Evolutionary conservation across 2,797 vertebrate species (phyloP), one percentile per base, ranked within the genome.

Genomic region (Valencia hispanica): DNA sequence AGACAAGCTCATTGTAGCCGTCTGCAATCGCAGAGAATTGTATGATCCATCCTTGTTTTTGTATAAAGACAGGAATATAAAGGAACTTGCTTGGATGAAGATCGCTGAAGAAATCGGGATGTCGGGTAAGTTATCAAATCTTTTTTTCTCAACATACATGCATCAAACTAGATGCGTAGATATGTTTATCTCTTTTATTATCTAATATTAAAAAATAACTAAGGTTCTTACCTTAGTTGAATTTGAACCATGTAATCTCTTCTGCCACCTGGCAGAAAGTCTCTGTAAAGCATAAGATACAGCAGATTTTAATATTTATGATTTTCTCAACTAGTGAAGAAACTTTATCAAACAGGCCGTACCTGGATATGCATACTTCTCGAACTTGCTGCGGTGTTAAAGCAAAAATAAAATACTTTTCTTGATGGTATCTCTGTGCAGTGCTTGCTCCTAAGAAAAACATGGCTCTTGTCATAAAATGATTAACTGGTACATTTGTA

Each of bases 321-420:
- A n/a, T 30, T 47, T 34, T 10, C 3, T 27, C 18, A 69, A 50
- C 15, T 32, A 36, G 4, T 27, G 20, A 14, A 3, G 0, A 74
- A 0, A 32, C 18, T 5, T 30, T 0, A 36, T 17, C 4, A 50
- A 36, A 20, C 68, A 50, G 36, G 12, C 65, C 95, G 93, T 95
- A 99, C 98, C 98, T 97, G 89, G 98, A 99, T 94, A 99, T 98
- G 94, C 97, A 98, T 82, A 99, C 97, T 93, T 99, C 98, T 93
- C 98, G 96, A 90, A 99, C 98, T 93, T 99, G 98, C 78, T 99
- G 98, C 77, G 98, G 98, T 43, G 98, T 99, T 95, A 99, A 91
- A 77, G 98, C 98, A 94, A 99, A 99, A 91, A 99, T 98, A 82
- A 99, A 99, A 92, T 97, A 98, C 88, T 98, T 99, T 90, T 99